These are phyloP conservation scores for Pseudolaguvia tuberculata DNA, from an alignment of 2,113 vertebrate species.

Conservation along the genomic window DNA sequence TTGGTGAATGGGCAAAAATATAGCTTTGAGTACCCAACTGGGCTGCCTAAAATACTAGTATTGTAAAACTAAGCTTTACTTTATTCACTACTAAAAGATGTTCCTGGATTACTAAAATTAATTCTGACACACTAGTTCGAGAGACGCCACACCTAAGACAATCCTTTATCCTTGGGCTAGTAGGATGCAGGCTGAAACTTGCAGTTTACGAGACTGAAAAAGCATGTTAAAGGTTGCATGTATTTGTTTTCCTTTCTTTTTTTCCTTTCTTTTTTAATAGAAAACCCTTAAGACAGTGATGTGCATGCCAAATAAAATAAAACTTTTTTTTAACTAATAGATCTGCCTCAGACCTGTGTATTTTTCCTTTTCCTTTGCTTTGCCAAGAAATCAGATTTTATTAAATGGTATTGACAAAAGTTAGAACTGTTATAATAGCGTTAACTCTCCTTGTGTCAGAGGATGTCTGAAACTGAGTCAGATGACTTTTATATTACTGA, in stretches of 20 bases:
- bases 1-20: not conserved
- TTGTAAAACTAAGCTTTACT: not conserved
- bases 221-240: not conserved
- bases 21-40: not conserved
- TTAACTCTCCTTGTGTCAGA: not conserved
- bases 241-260: not conserved
- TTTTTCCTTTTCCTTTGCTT: not conserved
- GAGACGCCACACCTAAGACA: conserved; percentile 7
- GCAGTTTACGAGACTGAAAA: not conserved
- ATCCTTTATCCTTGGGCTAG: not conserved
- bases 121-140: not conserved
- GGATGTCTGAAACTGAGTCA: no score
- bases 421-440: not conserved
- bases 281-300: not conserved
- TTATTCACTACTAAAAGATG: not conserved
- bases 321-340: no score
- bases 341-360: no score
- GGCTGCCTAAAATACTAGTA: not conserved
- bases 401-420: not conserved
- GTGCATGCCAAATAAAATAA: not conserved
- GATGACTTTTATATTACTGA: no score
- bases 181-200: conserved; percentile 17
- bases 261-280: no score
- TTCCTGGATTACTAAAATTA: not conserved
- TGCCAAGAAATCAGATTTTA: not conserved